Evolutionary conservation across 2,888 invertebrate species (phyloP), one percentile per base, ranked within the genome.

Genomic region (Ecliptopera silaceata): DNA sequence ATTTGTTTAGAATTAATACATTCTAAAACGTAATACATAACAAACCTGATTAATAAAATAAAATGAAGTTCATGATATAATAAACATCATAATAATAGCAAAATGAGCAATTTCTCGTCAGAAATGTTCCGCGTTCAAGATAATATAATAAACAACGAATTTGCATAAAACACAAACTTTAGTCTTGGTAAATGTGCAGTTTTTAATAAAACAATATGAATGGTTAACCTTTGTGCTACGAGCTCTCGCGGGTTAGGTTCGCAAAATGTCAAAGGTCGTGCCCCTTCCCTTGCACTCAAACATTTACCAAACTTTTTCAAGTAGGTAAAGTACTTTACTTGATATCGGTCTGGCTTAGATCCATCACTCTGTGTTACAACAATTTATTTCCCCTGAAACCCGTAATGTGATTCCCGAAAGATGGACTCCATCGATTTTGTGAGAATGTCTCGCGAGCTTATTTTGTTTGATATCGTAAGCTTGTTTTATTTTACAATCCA

Each of bases 191-290:
- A n/a, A n/a, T n/a, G n/a, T n/a, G 2, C 4, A 20, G 15, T 34
- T 13, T 34, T 13, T 6, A 34, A 34, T 13, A 34, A 36, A 15
- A 36, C 15, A 3, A 15, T 6, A 13, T 34, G 13, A 31, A 17
- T 45, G 12, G 10, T 8, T 13, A 34, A 65, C 68, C 70, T 70
- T 70, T 67, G 68, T 68, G 56, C 15, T 10, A 36, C 63, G 47
- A 57, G 47, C 68, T 56, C 57, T 67, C 61, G 66, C 64, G 67
- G 68, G 72, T 72, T 69, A 70, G 65, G 26, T 26, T 26, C 67
- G 65, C 45, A 59, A 68, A 81, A 82, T 82, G 73, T 68, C 74
- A 82, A 80, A 80, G 80, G 80, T 81, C 75, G 57, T 64, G 68
- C 51, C 67, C 70, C 61, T 66, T 70, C 51, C 60, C 67, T 63